Conservation (phyloP, 2,797 vertebrate species). For the Karalla daura region DNA sequence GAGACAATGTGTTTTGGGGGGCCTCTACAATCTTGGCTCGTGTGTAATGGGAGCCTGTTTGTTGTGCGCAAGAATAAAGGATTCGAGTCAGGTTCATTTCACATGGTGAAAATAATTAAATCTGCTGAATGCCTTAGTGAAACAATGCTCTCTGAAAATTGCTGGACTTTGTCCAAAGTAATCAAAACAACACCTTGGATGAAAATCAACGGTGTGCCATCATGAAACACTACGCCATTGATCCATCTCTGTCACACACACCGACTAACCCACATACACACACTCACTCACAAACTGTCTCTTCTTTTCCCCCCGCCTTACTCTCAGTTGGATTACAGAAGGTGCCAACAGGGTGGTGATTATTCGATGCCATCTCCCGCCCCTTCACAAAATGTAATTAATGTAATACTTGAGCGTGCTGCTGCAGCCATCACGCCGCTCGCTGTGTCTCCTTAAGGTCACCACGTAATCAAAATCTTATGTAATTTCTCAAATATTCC, state of each 20-base stretch:
- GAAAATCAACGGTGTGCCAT: conserved; percentile 60
- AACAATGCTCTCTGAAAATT: conserved; percentile 61
- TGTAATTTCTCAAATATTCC: neutral
- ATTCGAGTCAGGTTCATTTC: conserved; percentile 61
- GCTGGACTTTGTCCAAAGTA: conserved; percentile 77
- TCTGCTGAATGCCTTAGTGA: conserved; percentile 65
- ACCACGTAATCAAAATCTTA: neutral
- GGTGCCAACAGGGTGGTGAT: conserved; percentile 57
- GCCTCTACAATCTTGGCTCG: neutral
- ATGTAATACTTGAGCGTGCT: conserved; percentile 54
- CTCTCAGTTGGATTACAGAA: conserved; percentile 50
- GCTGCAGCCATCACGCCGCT: conserved; percentile 50
- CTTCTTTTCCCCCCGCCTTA: neutral
- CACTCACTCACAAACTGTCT: conserved; percentile 5
- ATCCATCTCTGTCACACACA: conserved; percentile 45
- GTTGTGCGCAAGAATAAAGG: conserved; percentile 29
- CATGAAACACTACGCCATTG: conserved; percentile 52
- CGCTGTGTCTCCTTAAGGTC: neutral
- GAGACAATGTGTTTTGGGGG: neutral
- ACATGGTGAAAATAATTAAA: conserved; percentile 73
- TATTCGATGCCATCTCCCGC: conserved; percentile 55
- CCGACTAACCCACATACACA: neutral
- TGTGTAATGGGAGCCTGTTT: conserved; percentile 31
- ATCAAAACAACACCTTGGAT: conserved; percentile 79
- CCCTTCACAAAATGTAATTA: conserved; percentile 63